These are phyloP conservation scores for Drosophila percnosoma DNA, from an alignment of 2,888 invertebrate species.

Conservation along the genomic window DNA sequence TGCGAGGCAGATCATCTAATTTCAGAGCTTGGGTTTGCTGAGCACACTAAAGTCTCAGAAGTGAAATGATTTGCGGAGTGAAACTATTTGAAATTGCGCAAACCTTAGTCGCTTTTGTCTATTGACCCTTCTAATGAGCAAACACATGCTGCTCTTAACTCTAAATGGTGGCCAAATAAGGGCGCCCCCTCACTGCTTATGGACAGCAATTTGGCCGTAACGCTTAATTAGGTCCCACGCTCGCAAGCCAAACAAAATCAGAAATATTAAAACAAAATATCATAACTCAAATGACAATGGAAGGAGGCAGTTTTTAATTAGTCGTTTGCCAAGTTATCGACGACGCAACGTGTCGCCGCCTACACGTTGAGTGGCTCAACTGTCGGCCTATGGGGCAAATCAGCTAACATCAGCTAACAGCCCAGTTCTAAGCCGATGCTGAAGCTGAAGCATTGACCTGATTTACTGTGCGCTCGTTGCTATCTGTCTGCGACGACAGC, in stretches of 20 bases:
- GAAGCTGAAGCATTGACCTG: constrained; percentile 67
- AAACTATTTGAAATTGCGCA: constrained; percentile 21
- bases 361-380: constrained; percentile 27
- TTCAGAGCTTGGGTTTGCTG: neutral
- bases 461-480: constrained; percentile 34
- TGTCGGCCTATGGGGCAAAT: constrained; percentile 20
- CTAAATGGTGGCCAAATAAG: constrained; percentile 55
- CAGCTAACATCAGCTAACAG: constrained; percentile 4
- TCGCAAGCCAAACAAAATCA: constrained; percentile 13
- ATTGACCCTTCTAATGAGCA: constrained; percentile 64
- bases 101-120: constrained; percentile 10
- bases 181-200: constrained; percentile 12
- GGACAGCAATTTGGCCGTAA: constrained; percentile 22
- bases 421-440: constrained; percentile 32
- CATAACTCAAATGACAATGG: constrained; percentile 11
- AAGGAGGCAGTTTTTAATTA: constrained; percentile 43
- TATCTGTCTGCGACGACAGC: neutral
- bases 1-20: neutral
- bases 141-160: constrained; percentile 39
- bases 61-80: constrained; percentile 3
- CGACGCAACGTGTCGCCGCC: constrained; percentile 39
- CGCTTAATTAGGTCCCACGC: constrained; percentile 64
- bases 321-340: constrained; percentile 15
- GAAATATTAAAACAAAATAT: neutral
- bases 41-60: neutral